Evolutionary conservation across 2,888 invertebrate species (phyloP), one percentile per base, ranked within the genome.

Genomic region (Eudasyphora cyanicolor): DNA sequence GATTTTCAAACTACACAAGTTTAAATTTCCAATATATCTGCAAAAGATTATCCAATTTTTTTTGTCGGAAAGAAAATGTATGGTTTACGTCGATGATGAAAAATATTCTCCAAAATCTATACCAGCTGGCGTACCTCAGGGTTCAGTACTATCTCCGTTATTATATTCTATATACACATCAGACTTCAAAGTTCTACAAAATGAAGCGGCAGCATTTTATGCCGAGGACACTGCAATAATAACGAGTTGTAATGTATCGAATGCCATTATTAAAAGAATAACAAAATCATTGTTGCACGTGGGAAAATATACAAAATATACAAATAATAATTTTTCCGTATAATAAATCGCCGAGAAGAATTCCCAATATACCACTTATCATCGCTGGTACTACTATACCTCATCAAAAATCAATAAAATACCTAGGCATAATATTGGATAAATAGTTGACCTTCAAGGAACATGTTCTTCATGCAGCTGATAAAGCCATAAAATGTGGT

Each of bases 201-300:
- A 6, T 14, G 4, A 38, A 35, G 14, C 35, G 0, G 38, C 21
- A 1, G 64, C 27, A 14, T 57, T 73, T 5, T 57, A 57, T 38
- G 57, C 73, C n/a, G 73, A 73, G 14, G 73, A 57, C 19, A 73
- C 24, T 17, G 70, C 70, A 17, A 45, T 67, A 17, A 45, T 67
- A 1, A 1, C 62, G 2, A 62, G 19, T 7, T 38, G 51, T 4
- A 78, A 73, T n/a, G 27, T 54, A 7, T 73, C 73, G 5, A 60
- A 70, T n/a, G 32, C 32, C 8, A 70, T 77, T 0, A 17, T 77
- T 32, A 69, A 76, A 27, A 69, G n/a, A 29, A 57, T 69, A 49
- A 35, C 45, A 17, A 67, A 64, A n/a, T 5, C 4, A 0, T 35
- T 67, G 0, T 10, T 17, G 12, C 21, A n/a, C 14, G 24, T n/a